phyloP scores from a whole-genome alignment of 2,888 invertebrate genomes.

The Drosophila demipolita region DNA sequence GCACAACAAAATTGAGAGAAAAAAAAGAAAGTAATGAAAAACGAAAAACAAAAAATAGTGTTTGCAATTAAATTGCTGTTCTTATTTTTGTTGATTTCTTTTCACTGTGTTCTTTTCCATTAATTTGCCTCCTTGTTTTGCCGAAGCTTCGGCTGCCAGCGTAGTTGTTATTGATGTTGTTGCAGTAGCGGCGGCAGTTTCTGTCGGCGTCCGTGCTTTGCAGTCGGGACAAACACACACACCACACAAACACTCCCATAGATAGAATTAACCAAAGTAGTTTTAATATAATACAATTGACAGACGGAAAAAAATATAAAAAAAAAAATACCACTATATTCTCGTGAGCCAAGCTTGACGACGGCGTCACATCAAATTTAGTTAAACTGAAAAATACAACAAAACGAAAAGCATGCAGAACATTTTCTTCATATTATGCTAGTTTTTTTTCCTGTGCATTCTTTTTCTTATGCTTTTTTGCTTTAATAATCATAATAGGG shows the following conservation, averaged over 20 bases:
- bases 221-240: constrained; percentile 38
- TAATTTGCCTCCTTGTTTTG: constrained; percentile 24
- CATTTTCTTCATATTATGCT: constrained; percentile 6
- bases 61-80: constrained; percentile 31
- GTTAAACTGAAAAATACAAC: constrained; percentile 33
- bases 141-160: constrained; percentile 9
- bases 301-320: constrained; percentile 14
- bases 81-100: constrained; percentile 15
- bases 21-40: constrained; percentile 10
- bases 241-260: constrained; percentile 1
- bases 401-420: constrained; percentile 32
- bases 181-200: constrained; percentile 25
- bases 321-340: constrained; percentile 12
- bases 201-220: constrained; percentile 31
- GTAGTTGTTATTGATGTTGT: constrained; percentile 15
- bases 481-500: constrained; percentile 25
- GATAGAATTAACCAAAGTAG: constrained; percentile 61
- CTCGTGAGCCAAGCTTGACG: constrained; percentile 39
- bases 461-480: constrained; percentile 3
- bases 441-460: background rate
- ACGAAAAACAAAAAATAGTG: constrained; percentile 13
- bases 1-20: constrained; percentile 42
- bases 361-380: constrained; percentile 40
- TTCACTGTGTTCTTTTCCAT: background rate
- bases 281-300: constrained; percentile 72